These are phyloP conservation scores for Psammodynastes pulverulentus DNA, from an alignment of 2,113 vertebrate species.

Conservation along the genomic window DNA sequence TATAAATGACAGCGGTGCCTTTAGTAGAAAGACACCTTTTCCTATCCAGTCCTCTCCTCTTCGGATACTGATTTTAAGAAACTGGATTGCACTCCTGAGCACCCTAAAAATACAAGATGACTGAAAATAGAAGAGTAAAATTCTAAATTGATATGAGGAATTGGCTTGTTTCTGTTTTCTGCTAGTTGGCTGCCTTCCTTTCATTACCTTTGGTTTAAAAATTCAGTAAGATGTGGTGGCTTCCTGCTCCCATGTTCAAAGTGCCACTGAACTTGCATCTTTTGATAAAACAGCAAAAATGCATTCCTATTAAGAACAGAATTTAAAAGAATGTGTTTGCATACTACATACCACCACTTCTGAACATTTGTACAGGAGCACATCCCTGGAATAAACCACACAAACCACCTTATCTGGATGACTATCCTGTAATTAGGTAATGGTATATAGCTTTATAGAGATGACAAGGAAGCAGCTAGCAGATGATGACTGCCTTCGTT, in stretches of 20 bases:
- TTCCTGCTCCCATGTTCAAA: not conserved
- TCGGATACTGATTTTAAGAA: not conserved
- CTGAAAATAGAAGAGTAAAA: not conserved
- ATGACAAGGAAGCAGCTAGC: not conserved
- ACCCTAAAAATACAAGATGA: not conserved
- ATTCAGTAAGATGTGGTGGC: not conserved
- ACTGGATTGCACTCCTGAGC: not conserved
- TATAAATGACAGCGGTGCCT: not conserved
- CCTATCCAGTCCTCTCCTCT: not conserved
- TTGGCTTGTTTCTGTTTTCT: not conserved
- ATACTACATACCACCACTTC: not conserved
- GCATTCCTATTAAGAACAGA: not conserved
- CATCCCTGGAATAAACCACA: not conserved
- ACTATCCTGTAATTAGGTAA: constrained; percentile 2
- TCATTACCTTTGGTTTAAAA: not conserved
- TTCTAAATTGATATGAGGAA: not conserved
- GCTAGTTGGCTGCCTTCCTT: not conserved
- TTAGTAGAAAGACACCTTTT: not conserved
- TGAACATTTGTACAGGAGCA: not conserved
- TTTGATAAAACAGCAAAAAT: not conserved
- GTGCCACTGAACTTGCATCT: not conserved
- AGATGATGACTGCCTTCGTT: constrained; percentile 2
- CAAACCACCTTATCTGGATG: not conserved
- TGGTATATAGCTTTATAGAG: not conserved
- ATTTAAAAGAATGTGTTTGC: not conserved